A percentile compares a stretch with the other conserved stretches of the same genome.
phyloP scores from a whole-genome alignment of 2,888 invertebrate species.

The Eupithecia subfuscata region DNA sequence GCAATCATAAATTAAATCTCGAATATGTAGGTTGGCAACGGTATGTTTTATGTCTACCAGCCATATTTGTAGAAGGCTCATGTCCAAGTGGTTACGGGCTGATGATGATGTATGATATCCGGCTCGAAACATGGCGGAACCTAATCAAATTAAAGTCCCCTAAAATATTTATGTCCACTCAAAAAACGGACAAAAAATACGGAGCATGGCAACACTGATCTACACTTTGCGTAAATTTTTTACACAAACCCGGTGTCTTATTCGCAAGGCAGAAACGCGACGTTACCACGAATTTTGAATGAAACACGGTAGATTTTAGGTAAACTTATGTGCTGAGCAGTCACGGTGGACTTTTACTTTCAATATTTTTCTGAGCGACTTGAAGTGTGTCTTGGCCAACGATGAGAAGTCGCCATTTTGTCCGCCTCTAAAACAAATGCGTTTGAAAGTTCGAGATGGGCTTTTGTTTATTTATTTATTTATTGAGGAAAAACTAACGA shows the following conservation, averaged over 20 bases:
- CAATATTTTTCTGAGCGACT: too few relatives aligned
- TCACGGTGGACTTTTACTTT: too few relatives aligned
- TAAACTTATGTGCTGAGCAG: too few relatives aligned
- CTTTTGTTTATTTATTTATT: background rate
- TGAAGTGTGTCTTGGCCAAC: too few relatives aligned
- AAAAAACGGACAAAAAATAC: slow-evolving; percentile 13
- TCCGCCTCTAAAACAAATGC: too few relatives aligned
- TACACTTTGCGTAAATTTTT: slow-evolving; percentile 51
- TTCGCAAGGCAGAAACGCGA: slow-evolving; percentile 21
- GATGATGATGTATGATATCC: slow-evolving; percentile 17
- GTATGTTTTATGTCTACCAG: background rate
- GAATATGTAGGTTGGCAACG: background rate
- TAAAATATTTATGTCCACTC: slow-evolving; percentile 17
- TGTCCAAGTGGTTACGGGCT: slow-evolving; percentile 2
- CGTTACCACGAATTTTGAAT: background rate
- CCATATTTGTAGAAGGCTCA: slow-evolving; percentile 3
- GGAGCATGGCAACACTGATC: slow-evolving; percentile 48
- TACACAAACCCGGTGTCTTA: slow-evolving; percentile 52
- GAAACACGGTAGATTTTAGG: background rate
- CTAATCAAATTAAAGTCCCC: slow-evolving; percentile 11
- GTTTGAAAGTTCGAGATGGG: background rate
- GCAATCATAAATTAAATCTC: background rate
- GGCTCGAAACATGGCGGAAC: slow-evolving; percentile 12
- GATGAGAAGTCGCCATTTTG: too few relatives aligned
- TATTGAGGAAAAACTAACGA: too few relatives aligned